Evolutionary conservation across 2,113 vertebrate genomes (phyloP).

Genomic region (Columbina picui): DNA sequence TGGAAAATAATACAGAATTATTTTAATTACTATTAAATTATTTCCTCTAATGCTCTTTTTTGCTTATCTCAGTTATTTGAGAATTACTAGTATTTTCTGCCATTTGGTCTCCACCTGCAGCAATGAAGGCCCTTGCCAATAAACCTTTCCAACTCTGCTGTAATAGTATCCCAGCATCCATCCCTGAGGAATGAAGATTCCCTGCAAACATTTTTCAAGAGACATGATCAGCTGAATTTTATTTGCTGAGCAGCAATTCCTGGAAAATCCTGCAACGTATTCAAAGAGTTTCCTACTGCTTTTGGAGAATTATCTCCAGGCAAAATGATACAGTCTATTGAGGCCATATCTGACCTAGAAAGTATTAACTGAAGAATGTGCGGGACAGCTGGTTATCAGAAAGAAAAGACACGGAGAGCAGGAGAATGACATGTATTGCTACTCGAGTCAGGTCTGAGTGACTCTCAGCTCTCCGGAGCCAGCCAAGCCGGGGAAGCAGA

Average conservation of each 20-base stretch:
- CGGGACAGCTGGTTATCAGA: conserved; percentile 49
- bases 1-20: background rate
- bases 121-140: background rate
- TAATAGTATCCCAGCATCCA: background rate
- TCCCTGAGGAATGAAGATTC: conserved; percentile 1
- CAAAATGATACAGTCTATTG: conserved; percentile 32
- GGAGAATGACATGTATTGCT: conserved; percentile 28
- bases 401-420: background rate
- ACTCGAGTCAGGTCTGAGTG: background rate
- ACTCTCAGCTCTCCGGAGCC: conserved; percentile 22
- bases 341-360: conserved; percentile 58
- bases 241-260: conserved; percentile 55
- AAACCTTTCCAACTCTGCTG: background rate
- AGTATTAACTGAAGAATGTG: conserved; percentile 65
- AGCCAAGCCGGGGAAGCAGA: conserved; percentile 19
- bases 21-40: background rate
- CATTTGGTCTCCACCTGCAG: background rate
- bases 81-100: background rate
- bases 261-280: conserved; percentile 50
- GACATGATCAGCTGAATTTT: conserved; percentile 39
- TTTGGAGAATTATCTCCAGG: conserved; percentile 49
- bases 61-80: background rate
- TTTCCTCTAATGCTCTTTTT: background rate
- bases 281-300: conserved; percentile 44
- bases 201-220: background rate